These are phyloP conservation scores for Amblyteles armatorius DNA, from an alignment of 2,888 invertebrate species.

Conservation along the genomic window DNA sequence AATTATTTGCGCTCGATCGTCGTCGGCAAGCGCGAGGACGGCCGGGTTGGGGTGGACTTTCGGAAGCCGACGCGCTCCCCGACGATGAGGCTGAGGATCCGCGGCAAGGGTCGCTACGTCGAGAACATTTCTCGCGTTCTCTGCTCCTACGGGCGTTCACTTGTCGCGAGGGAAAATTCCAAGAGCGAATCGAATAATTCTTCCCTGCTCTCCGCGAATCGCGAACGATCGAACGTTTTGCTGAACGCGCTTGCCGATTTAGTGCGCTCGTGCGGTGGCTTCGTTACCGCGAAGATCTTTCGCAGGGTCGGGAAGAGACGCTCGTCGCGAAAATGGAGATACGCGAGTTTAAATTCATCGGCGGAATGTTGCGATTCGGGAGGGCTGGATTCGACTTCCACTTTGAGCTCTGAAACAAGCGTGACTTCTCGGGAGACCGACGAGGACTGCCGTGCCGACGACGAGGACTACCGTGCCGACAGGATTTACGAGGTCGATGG, in stretches of 20 bases:
- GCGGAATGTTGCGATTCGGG: background rate
- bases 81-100: background rate
- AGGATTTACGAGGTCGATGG: slow-evolving; percentile 45
- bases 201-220: background rate
- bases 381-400: background rate
- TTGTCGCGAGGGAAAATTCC: slow-evolving; percentile 21
- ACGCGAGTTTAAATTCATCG: slow-evolving; percentile 25
- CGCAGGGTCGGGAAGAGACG: slow-evolving; percentile 18
- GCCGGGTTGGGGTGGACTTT: background rate
- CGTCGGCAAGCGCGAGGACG: background rate
- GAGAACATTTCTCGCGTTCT: slow-evolving; percentile 39
- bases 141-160: slow-evolving; percentile 29
- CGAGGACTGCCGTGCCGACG: background rate
- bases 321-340: slow-evolving; percentile 36
- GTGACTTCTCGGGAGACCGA: slow-evolving; percentile 12
- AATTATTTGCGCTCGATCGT: slow-evolving; percentile 44
- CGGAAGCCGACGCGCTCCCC: background rate
- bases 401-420: background rate
- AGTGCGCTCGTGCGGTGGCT: slow-evolving; percentile 48
- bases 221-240: slow-evolving; percentile 48
- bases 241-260: slow-evolving; percentile 36
- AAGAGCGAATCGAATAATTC: slow-evolving; percentile 3
- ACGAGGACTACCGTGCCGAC: slow-evolving; percentile 29
- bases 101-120: slow-evolving; percentile 45
- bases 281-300: slow-evolving; percentile 48